Conservation (phyloP, 2,113 vertebrate species). For the Apistogramma diplotaenia region DNA sequence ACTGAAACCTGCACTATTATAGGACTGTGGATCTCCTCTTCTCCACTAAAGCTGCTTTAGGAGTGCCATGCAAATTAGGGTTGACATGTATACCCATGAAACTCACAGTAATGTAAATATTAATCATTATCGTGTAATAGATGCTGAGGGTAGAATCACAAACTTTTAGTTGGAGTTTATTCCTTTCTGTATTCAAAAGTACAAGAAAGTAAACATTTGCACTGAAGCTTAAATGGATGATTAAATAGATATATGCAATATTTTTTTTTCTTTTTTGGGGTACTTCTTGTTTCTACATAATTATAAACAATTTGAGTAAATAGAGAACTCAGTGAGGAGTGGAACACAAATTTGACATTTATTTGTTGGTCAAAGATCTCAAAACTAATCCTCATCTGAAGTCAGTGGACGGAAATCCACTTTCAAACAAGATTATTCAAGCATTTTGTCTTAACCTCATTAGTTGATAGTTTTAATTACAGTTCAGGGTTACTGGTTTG, state of each 20-base stretch:
- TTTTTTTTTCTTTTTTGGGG: neutral
- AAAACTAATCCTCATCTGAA: constrained; percentile 16
- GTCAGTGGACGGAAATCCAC: constrained; percentile 16
- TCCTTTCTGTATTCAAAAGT: neutral
- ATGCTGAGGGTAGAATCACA: no score
- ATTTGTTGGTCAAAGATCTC: neutral
- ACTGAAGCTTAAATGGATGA: neutral
- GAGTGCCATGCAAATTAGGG: neutral
- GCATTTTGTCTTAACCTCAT: constrained; percentile 51
- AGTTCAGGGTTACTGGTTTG: constrained; percentile 13
- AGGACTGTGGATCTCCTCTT: neutral
- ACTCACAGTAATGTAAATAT: neutral
- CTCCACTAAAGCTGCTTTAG: constrained; percentile 36
- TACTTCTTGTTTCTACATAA: neutral
- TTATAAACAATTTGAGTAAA: neutral
- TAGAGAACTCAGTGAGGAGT: neutral
- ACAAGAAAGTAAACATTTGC: neutral
- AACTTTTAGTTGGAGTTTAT: neutral
- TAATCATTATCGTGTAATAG: neutral
- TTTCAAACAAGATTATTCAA: constrained; percentile 48
- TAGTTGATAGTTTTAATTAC: constrained; percentile 54
- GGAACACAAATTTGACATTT: neutral
- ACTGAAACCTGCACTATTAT: neutral
- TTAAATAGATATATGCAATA: neutral
- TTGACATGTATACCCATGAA: neutral